These are phyloP conservation scores for Sinocyclocheilus anophthalmus DNA, from an alignment of 2,113 vertebrate genomes.

Conservation along the genomic window DNA sequence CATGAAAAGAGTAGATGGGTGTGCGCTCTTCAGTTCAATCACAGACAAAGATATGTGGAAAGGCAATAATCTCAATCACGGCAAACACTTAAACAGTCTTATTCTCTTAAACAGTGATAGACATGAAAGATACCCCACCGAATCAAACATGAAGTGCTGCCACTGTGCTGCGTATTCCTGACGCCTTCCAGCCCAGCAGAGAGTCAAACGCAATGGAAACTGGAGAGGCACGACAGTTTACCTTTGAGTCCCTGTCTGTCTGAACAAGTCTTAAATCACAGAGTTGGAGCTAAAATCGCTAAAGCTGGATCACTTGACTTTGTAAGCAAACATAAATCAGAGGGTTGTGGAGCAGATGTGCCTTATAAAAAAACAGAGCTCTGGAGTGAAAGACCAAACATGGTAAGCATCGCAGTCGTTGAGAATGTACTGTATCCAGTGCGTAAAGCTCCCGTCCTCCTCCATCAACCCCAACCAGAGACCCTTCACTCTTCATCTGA, in stretches of 20 bases:
- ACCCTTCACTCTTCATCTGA: background rate
- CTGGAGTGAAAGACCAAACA: background rate
- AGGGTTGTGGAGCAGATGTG: background rate
- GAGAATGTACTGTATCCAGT: background rate
- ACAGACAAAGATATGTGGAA: background rate
- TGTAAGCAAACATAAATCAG: background rate
- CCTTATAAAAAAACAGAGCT: background rate
- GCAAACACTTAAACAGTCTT: background rate
- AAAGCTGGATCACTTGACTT: background rate
- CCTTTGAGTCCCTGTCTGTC: too few species aligned
- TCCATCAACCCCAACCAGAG: background rate
- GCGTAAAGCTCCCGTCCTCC: background rate
- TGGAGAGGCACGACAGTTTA: background rate
- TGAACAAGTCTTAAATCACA: background rate
- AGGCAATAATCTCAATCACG: background rate
- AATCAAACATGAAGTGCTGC: background rate
- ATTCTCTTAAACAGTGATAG: background rate
- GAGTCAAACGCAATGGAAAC: background rate
- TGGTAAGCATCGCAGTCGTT: background rate
- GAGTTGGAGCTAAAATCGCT: background rate
- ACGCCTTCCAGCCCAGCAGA: background rate
- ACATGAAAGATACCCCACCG: background rate
- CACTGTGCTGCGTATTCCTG: background rate
- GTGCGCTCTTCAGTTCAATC: conserved; percentile 41
- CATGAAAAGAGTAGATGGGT: conserved; percentile 36